Base-by-base conservation (phyloP, 2,113 vertebrate species). In the Platichthys flesus region DNA sequence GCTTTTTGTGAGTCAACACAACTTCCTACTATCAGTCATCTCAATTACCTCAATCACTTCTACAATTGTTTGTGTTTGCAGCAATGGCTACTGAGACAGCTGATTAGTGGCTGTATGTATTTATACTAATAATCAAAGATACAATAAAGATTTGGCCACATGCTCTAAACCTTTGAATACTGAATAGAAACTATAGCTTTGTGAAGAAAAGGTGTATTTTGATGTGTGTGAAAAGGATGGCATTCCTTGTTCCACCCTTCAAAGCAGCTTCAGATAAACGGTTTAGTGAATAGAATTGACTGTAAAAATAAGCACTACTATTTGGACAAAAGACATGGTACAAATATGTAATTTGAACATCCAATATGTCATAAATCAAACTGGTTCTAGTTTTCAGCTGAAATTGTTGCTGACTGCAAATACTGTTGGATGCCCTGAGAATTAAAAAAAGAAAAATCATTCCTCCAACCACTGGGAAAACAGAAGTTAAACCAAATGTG, bases 331-430 rank as follows among this genome's bases (percentile, higher is more conserved):
- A 20, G 16, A 51, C 45, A 18, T 63, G 20, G 6, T 18, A 35
- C 62, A 74, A 65, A 47, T 13, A 24, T 24, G 40, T n/a, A 47
- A 49, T 47, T 26, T 49, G 21, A 1, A 47, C 10, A 15, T 55
- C 24, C 51, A n/a, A 24, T 35, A 18, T 66, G 6, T 75, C 9
- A 66, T 63, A 31, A 49, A n/a, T 52, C 14, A 60, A 24, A 40
- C 52, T 60, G 21, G 23, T 40, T 58, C 49, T 20, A 23, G 4
- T 47, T 51, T 49, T 16, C 16, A 49, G 45, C 47, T 12, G 7
- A 49, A 65, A 60, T 15, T 60, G 62, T 23, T 47, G 70, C 55
- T 63, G 58, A 37, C 64, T 70, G 21, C 42, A 65, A 69, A 74
- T 16, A 18, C 3, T 55, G 56, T 47, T 56, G 4, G 47, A 59